These are phyloP conservation scores for Triplophysa dalaica DNA, from an alignment of 2,113 vertebrate species.

Conservation along the genomic window DNA sequence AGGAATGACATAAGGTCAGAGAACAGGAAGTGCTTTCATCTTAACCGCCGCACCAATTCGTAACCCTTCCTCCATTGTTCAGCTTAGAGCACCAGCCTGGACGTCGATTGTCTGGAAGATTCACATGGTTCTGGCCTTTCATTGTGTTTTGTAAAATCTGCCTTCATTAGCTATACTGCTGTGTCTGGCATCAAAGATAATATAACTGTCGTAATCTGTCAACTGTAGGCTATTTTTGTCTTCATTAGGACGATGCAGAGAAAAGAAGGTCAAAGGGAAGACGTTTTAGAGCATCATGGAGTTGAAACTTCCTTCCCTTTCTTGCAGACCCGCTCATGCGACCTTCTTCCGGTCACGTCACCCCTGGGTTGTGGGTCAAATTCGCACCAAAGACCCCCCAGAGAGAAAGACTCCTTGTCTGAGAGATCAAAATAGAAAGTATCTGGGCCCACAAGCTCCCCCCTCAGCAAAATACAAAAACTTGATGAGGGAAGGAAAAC, in stretches of 20 bases:
- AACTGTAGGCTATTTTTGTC: not conserved
- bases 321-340: conserved; percentile 29
- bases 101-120: not conserved
- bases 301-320: conserved; percentile 50
- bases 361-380: conserved; percentile 40
- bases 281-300: conserved; percentile 43
- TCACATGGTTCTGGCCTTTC: not conserved
- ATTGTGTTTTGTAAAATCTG: not conserved
- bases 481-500: conserved; percentile 53
- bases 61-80: conserved; percentile 54
- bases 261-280: conserved; percentile 36
- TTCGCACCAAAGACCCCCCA: conserved; percentile 46
- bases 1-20: conserved; percentile 48
- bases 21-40: conserved; percentile 59
- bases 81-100: not conserved
- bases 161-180: not conserved
- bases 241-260: not conserved
- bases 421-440: conserved; percentile 53
- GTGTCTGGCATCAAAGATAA: not conserved
- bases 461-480: conserved; percentile 40
- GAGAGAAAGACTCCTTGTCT: conserved; percentile 40
- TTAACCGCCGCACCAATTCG: conserved; percentile 35
- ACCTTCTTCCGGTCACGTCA: conserved; percentile 45
- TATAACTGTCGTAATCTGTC: not conserved
- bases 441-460: not conserved